phyloP scores from a whole-genome alignment of 2,797 vertebrate species.

The Telmatherina bonti region DNA sequence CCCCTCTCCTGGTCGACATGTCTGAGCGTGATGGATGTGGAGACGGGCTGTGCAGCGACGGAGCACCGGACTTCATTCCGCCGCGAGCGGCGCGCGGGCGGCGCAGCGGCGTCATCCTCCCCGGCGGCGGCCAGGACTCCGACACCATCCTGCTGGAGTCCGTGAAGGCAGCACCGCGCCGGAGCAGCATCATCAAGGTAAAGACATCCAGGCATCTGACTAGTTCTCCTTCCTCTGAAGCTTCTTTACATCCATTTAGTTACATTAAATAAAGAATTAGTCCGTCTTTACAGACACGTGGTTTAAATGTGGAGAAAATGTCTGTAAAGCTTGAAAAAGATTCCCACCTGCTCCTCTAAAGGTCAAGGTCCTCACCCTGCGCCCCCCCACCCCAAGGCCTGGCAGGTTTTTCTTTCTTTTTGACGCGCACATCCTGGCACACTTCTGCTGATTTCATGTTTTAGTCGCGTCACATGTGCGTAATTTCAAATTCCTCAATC shows the following conservation, averaged over 20 bases:
- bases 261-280: too few relatives aligned
- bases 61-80: conserved; percentile 75
- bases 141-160: conserved; percentile 81
- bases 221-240: too few relatives aligned
- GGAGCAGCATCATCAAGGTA: conserved; percentile 89
- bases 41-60: conserved; percentile 77
- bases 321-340: too few relatives aligned
- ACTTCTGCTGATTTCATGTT: background rate
- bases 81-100: conserved; percentile 77
- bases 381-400: background rate
- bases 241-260: too few relatives aligned
- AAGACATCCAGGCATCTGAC: background rate
- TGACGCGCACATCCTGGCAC: background rate
- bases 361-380: background rate
- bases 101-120: conserved; percentile 80
- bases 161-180: conserved; percentile 80
- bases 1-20: conserved; percentile 59
- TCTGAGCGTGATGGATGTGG: conserved; percentile 78
- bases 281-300: too few relatives aligned
- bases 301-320: too few relatives aligned
- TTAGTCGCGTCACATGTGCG: conserved; percentile 17
- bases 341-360: background rate
- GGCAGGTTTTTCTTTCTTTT: background rate
- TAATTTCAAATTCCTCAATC: conserved; percentile 16
- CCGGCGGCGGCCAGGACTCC: conserved; percentile 72